Evolutionary conservation across 2,113 vertebrate genomes (phyloP).

Genomic region (Chlorodrepanis virens): DNA sequence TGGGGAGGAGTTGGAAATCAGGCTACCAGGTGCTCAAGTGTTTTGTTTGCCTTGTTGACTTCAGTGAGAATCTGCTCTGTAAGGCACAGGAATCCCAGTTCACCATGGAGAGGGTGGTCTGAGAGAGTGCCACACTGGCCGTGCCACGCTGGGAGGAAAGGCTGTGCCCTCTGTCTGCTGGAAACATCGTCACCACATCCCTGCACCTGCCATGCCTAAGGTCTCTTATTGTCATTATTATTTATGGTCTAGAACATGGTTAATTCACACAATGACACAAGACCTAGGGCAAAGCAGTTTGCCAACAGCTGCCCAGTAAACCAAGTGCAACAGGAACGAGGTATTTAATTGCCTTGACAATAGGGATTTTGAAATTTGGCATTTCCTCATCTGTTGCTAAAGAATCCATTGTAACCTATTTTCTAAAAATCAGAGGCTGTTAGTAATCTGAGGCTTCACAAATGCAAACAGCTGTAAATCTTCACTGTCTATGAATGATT

Average conservation of each 20-base stretch:
- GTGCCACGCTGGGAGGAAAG: background rate
- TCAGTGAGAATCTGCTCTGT: background rate
- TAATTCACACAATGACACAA: background rate
- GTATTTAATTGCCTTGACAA: background rate
- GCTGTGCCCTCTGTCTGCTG: background rate
- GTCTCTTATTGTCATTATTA: background rate
- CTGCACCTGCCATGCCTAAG: background rate
- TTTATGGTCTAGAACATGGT: background rate
- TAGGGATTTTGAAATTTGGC: background rate
- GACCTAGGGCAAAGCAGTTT: background rate
- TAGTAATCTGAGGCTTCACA: background rate
- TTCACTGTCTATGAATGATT: background rate
- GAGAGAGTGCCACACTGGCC: background rate
- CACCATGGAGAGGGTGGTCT: background rate
- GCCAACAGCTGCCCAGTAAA: background rate
- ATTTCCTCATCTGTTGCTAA: background rate
- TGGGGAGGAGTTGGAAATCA: accelerated
- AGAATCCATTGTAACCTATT: background rate
- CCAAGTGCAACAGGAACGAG: background rate
- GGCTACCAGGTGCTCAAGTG: background rate
- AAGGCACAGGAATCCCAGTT: background rate
- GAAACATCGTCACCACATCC: background rate
- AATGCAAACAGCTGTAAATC: background rate
- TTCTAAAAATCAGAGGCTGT: background rate
- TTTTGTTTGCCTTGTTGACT: background rate